Evolutionary conservation across 2,888 invertebrate genomes (phyloP).

Genomic region (Cryptosula pallasiana): DNA sequence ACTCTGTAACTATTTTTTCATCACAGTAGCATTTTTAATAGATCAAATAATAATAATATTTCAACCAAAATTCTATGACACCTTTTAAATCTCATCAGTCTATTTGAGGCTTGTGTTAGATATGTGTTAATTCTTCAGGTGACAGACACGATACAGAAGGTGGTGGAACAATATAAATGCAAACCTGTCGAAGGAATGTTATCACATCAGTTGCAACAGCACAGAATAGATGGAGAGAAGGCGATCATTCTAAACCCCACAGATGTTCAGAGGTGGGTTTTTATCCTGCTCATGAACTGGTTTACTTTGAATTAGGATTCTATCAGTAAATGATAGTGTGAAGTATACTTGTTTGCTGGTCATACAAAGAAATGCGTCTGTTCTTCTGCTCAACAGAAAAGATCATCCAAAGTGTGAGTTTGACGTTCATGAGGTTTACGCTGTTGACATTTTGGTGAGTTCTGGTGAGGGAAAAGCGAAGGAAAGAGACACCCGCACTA

Average conservation of each 20-base stretch:
- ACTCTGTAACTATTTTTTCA: too few species aligned
- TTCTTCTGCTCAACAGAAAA: conserved; percentile 60
- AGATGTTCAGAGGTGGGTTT: conserved; percentile 70
- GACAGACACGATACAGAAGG: conserved; percentile 86
- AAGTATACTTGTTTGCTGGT: too few species aligned
- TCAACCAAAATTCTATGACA: too few species aligned
- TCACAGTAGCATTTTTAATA: too few species aligned
- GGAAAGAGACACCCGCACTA: conserved; percentile 85
- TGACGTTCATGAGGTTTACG: conserved; percentile 95
- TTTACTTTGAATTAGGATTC: too few species aligned
- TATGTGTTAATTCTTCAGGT: too few species aligned
- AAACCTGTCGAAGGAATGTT: conserved; percentile 86
- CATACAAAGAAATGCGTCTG: too few species aligned
- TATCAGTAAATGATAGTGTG: too few species aligned
- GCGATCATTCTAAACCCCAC: conserved; percentile 94
- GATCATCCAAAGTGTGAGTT: conserved; percentile 95
- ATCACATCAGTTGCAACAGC: conserved; percentile 73
- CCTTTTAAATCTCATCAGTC: too few species aligned
- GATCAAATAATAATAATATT: too few species aligned
- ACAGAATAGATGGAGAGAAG: conserved; percentile 95
- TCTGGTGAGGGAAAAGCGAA: conserved; percentile 79
- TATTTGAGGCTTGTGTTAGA: too few species aligned
- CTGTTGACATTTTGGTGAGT: conserved; percentile 94
- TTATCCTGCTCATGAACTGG: too few species aligned
- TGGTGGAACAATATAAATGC: conserved; percentile 86